Conservation (phyloP, 2,797 vertebrate species). For the Odontamblyopus rebecca region DNA sequence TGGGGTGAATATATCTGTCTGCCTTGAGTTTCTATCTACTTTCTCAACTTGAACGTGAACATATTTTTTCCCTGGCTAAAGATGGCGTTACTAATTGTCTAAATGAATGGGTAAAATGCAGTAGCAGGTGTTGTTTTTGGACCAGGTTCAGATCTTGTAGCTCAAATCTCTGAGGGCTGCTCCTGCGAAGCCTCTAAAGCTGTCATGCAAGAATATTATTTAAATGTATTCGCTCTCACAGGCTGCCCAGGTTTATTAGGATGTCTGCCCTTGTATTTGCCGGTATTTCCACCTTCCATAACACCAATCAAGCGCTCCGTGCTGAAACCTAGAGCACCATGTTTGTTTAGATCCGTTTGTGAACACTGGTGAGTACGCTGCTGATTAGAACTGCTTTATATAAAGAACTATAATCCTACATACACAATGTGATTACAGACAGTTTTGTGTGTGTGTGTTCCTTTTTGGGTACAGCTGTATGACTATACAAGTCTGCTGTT, state of each 20-base stretch:
- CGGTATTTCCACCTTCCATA: slow-evolving; percentile 1
- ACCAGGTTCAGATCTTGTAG: not conserved
- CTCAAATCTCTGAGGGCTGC: not conserved
- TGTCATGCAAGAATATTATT: slow-evolving; percentile 20
- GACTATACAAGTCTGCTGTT: not conserved
- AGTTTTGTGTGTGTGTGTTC: not conserved
- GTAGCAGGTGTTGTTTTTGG: slow-evolving; percentile 21
- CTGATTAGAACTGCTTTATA: not conserved
- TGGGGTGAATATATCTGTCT: not conserved
- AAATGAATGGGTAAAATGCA: slow-evolving; percentile 9
- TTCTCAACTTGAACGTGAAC: not conserved
- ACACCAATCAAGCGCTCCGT: not conserved
- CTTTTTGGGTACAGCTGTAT: not conserved
- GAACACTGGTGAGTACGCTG: not conserved
- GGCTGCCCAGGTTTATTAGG: slow-evolving; percentile 17
- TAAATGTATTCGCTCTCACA: slow-evolving; percentile 32
- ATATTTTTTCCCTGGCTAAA: not conserved
- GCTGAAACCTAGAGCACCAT: not conserved
- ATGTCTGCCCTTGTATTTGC: slow-evolving; percentile 4
- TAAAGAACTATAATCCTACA: not conserved
- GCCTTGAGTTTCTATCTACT: not conserved
- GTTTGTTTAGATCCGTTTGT: not conserved
- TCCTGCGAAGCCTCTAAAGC: slow-evolving; percentile 18
- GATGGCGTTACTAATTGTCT: slow-evolving; percentile 2
- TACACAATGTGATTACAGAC: not conserved